Evolutionary conservation across 2,797 vertebrate species (phyloP).

Genomic region (Threskiornis aethiopicus): DNA sequence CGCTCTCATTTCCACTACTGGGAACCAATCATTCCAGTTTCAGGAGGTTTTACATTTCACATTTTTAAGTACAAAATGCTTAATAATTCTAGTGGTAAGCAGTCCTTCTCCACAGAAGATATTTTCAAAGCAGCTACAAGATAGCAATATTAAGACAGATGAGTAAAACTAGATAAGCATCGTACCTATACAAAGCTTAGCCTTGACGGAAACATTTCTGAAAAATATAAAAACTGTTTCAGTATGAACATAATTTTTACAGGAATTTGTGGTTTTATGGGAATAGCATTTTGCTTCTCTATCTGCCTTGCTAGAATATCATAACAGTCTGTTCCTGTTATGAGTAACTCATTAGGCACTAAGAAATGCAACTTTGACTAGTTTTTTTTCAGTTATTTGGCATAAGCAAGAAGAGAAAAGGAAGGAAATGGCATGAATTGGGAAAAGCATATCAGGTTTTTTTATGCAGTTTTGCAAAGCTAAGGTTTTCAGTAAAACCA

Average conservation of each 20-base stretch:
- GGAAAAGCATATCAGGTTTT: not conserved
- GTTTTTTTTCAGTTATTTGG: not conserved
- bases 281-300: not conserved
- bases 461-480: not conserved
- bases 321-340: not conserved
- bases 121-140: not conserved
- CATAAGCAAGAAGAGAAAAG: not conserved
- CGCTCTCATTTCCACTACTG: not conserved
- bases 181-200: not conserved
- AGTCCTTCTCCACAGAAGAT: not conserved
- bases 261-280: not conserved
- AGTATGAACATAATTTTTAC: not conserved
- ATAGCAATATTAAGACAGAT: not conserved
- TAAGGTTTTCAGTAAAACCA: not conserved
- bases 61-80: not conserved
- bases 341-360: not conserved
- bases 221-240: not conserved
- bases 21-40: not conserved
- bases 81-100: not conserved
- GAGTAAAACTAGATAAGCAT: not conserved
- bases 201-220: not conserved
- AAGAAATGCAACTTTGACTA: not conserved
- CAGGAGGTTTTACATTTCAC: not conserved
- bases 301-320: not conserved
- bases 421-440: not conserved